Evolutionary conservation across 2,888 invertebrate species (phyloP), one percentile per base, ranked within the genome.

Genomic region (Disparrhopalites patrizii): DNA sequence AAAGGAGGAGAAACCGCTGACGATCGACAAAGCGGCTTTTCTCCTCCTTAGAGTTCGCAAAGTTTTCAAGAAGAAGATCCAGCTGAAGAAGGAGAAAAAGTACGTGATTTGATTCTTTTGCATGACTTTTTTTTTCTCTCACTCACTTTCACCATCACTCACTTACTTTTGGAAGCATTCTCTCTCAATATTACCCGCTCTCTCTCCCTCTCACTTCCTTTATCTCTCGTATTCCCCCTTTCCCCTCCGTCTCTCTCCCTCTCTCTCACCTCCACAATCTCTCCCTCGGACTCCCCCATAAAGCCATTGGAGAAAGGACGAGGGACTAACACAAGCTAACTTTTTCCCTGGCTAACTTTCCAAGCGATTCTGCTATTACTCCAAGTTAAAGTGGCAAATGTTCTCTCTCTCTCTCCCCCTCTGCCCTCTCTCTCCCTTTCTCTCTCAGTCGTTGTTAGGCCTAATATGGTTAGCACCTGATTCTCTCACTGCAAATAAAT

Each of bases 1-100:
- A 25, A 67, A 65, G 47, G 70, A 66, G 31, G 71, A 72, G 62
- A 72, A 72, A 57, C 83, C 86, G 65, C 82, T 92, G 75, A 90
- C 91, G 76, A 91, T 93, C 79, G 93, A 92, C 82, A 85, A 91
- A 73, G 93, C 93, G 58, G 93, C 93, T 62, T 93, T 93, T 79
- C 83, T 93, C 38, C 84, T 93, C 74, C 82, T 93, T 75, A 84
- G 93, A 74, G 92, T 93, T 67, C 92, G 92, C 78, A 87, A 89
- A 77, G 93, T 91, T 43, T 93, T 93, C 81, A 91, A 90, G 81
- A 92, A 90, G 82, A 92, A 92, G 82, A 86, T 91, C 74, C 87
- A 91, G 78, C 89, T 90, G 79, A 83, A 90, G 76, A 91, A 91
- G 78, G 91, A 92, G 70, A 90, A 88, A 83, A 88, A 86, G 91